Base-by-base conservation (phyloP, 1,140 invertebrate genomes). In the Hyles euphorbiae region DNA sequence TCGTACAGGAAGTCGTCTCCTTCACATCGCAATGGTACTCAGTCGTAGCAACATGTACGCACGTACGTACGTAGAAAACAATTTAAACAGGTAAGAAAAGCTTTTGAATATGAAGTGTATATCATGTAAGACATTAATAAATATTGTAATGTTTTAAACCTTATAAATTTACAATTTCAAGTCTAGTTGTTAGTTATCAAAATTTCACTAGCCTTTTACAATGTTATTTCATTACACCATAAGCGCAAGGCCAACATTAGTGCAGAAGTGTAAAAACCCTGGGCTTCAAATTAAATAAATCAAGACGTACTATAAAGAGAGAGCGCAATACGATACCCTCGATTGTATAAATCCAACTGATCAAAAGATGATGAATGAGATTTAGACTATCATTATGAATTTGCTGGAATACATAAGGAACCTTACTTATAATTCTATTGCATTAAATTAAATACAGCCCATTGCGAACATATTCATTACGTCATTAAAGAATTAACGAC, bases 161-260 rank as follows among this genome's bases (percentile, higher is more conserved):
- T 79, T 81, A 77, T 71, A 58, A 77, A 75, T 81, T 79, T 81
- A 73, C 72, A 74, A 75, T 80, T 81, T 73, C 81, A 78, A 80
- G 72, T 84, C 74, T 84, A 87, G 74, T 72, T 80, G 78, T 81
- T 80, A 83, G 71, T 83, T 86, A 88, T 86, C 79, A 88, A 88
- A 88, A 88, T 81, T 84, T 88, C 85, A 88, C 85, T 88, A 88
- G 85, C 85, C 85, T 88, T 88, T 85, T 82, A 79, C 64, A 79
- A 78, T 81, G 74, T 81, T 71, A 78, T 76, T 73, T 83, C 72
- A 75, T 66, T 72, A 82, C 68, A 79, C 68, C 61, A 76, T 76
- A 83, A 83, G 76, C 83, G 75, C 82, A 87, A 85, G 82, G 78
- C 79, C 74, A 81, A 83, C 59, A 69, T 68, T 74, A 76, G 76